Percentiles rank a stretch among this genome's conserved stretches.
Conservation (phyloP, 1,140 invertebrate genomes). For the Sarcophaga bullata region DNA sequence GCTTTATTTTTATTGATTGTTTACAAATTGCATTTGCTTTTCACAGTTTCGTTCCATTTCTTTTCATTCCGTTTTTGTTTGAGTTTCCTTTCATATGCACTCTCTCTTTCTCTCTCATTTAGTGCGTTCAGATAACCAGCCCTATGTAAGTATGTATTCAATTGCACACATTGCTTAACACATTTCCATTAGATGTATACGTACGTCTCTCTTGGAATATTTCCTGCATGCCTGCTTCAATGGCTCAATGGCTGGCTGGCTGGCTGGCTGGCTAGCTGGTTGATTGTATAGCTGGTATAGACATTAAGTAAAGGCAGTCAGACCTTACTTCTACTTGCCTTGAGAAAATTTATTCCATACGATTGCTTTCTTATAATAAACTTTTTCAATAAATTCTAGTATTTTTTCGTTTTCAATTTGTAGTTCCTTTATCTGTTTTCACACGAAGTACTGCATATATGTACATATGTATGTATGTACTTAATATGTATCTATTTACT, state of each 20-base stretch:
- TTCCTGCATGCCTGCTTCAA: too few relatives aligned
- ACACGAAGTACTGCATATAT: not conserved
- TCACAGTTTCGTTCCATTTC: too few relatives aligned
- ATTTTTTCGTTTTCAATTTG: not conserved
- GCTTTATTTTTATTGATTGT: constrained; percentile 31
- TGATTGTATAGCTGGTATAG: too few relatives aligned
- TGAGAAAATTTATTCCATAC: constrained; percentile 9
- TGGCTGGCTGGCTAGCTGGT: too few relatives aligned
- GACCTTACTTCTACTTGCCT: not conserved
- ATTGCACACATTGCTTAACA: not conserved
- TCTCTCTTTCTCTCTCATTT: not conserved
- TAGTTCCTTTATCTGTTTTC: not conserved
- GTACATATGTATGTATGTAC: too few relatives aligned
- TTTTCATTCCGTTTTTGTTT: too few relatives aligned
- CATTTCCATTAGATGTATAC: not conserved
- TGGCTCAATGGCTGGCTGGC: too few relatives aligned
- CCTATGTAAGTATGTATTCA: too few relatives aligned
- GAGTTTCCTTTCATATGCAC: too few relatives aligned
- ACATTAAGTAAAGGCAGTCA: not conserved
- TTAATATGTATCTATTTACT: not conserved
- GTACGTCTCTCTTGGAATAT: too few relatives aligned
- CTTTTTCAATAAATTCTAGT: not conserved
- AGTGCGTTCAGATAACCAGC: not conserved
- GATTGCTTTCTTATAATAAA: constrained; percentile 24
- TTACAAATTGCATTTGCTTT: constrained; percentile 30